Base-by-base conservation (phyloP, 2,113 vertebrate genomes). In the Odontesthes bonariensis region DNA sequence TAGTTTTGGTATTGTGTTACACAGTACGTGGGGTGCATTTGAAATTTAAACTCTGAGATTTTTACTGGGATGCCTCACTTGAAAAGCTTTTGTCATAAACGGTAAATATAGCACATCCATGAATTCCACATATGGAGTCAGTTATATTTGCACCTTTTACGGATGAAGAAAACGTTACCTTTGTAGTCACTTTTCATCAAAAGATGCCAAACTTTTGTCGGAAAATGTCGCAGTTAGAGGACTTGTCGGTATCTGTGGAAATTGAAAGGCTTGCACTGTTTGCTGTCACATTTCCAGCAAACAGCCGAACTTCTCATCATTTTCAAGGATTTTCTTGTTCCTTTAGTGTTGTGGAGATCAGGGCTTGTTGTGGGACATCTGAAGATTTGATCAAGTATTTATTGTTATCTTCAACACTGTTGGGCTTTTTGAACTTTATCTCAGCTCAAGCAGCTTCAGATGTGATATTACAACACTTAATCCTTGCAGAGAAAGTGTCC, bases 1-100 rank as follows among this genome's bases (percentile, higher is more conserved):
- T 85, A 69, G 51, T 82, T 85, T 67, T 54, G 54, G 61, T 77
- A n/a, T 87, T 51, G 42, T 31, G 70, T 91, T 86, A 72, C 74
- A 78, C 62, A 8, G 70, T 69, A 32, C 62, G 69, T 56, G 12
- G 42, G 66, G 71, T 66, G 13, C 62, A 65, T 82, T 79, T 73
- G 73, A 78, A 85, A 85, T 61, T 44, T 35, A 84, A 83, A 72
- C 54, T 77, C 55, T 73, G 59, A 79, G 35, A 70, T 77, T 61
- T 71, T 69, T 63, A 35, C 27, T 61, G 77, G 51, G 47, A 71
- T 69, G 69, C 57, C 47, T 79, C 62, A 60, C 80, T 23, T 20
- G 63, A 52, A 59, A 54, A 66, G 52, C 77, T 81, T 82, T 87
- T 84, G 69, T 87, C 77, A 77, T 52, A 71, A 80, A 46, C 23